Evolutionary conservation across 2,888 invertebrate species (phyloP), one percentile per base, ranked within the genome.

Genomic region (Drymonia ruficornis): DNA sequence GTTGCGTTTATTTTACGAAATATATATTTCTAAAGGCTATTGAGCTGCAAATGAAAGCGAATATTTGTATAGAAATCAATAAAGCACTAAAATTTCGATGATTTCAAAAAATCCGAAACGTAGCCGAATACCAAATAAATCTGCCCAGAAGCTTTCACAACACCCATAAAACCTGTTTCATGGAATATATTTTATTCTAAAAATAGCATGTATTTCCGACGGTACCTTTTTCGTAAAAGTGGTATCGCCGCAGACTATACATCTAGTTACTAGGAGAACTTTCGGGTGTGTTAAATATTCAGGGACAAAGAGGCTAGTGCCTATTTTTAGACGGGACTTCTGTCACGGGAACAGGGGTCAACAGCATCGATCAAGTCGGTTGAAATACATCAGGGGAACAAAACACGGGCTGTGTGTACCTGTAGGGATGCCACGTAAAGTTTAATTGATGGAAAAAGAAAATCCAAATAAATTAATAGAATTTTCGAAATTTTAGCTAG

Each of bases 231-330:
- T n/a, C 42, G 44, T 63, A 23, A 57, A 59, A 43, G 38, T 46
- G 48, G 46, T 54, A 54, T 57, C 43, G 69, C 59, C 56, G 45
- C 16, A 16, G 56, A 60, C 69, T 56, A 48, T 40, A 42, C 49
- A 49, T 34, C 57, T 45, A 47, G 44, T 28, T 55, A n/a, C n/a
- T n/a, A 43, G 51, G 54, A 50, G 46, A 36, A 61, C 61, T 49
- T 46, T 52, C 43, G 55, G 49, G 55, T 66, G 56, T 61, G 52
- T 52, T 65, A 61, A 70, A 61, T 61, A 69, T 65, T 65, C 56
- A 65, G 50, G 52, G 52, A 59, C 59, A 65, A 62, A 62, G 59
- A 67, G 60, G 60, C 49, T 61, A 59, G 51, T 45, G n/a, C 43
- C 53, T 61, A 63, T 61, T 67, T 65, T 60, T 63, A 60, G 61